Evolutionary conservation across 2,113 vertebrate genomes (phyloP).

Genomic region (Aplodontia rufa): DNA sequence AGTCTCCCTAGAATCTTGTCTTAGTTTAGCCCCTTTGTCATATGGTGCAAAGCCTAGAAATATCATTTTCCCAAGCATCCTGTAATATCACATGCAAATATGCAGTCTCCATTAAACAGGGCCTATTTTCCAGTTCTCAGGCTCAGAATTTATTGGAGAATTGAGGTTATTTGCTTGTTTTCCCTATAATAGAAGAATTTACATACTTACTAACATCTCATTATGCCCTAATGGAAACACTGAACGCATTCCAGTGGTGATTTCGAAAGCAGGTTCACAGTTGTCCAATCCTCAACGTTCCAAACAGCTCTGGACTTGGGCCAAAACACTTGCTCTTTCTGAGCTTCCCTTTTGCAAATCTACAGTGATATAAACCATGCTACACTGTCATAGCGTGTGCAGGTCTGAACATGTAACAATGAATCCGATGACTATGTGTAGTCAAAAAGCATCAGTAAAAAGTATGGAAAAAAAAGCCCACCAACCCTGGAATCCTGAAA

Average conservation of each 20-base stretch:
- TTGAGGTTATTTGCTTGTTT: not conserved
- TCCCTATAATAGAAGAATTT: not conserved
- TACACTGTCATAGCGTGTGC: no score
- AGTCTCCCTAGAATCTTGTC: not conserved
- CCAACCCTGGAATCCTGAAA: not conserved
- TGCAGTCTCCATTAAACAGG: not conserved
- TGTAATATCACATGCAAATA: not conserved
- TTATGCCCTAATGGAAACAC: not conserved
- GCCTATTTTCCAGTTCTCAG: not conserved
- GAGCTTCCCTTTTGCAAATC: slow-evolving; percentile 13
- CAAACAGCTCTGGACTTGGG: not conserved
- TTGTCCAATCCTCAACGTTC: not conserved
- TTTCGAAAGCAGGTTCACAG: not conserved
- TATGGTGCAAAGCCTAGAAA: not conserved
- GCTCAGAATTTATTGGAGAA: not conserved
- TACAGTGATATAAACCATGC: not conserved
- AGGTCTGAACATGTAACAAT: no score
- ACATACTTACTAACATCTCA: not conserved
- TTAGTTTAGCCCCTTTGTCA: not conserved
- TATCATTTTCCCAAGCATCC: not conserved
- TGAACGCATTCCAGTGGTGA: not conserved
- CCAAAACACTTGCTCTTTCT: not conserved
- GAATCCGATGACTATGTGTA: no score
- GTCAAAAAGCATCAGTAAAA: not conserved
- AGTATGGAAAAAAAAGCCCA: not conserved